These are phyloP conservation scores for Micrasema longulum DNA, from an alignment of 1,140 invertebrate species.

Conservation along the genomic window DNA sequence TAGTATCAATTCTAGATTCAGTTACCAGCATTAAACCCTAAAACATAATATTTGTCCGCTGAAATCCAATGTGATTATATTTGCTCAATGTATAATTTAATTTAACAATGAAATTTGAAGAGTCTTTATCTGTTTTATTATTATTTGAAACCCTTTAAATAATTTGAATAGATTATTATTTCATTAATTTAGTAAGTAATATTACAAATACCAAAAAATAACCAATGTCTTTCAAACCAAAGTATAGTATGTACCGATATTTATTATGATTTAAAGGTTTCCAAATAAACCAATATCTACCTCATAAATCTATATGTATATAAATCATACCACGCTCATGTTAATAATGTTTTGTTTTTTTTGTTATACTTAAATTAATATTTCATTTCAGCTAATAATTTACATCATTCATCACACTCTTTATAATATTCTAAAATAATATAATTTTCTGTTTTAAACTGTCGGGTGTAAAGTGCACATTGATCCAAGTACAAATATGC, in stretches of 20 bases:
- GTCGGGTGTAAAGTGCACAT: too few relatives aligned
- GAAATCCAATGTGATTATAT: conserved; percentile 11
- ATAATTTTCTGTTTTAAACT: conserved; percentile 13
- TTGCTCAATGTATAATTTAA: conserved; percentile 15
- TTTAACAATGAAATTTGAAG: neutral
- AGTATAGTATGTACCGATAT: neutral
- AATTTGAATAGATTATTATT: neutral
- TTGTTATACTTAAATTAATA: conserved; percentile 19
- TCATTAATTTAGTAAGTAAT: neutral
- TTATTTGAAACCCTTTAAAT: conserved; percentile 20
- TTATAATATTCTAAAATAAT: conserved; percentile 21
- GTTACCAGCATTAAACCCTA: too few relatives aligned
- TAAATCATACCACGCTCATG: neutral
- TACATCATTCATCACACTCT: conserved; percentile 18
- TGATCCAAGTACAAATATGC: too few relatives aligned
- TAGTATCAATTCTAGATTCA: too few relatives aligned
- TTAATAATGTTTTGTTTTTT: neutral
- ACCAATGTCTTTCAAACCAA: conserved; percentile 15
- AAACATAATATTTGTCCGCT: neutral
- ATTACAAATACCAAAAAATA: conserved; percentile 22
- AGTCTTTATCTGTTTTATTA: neutral
- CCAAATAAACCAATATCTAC: neutral
- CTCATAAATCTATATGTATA: neutral
- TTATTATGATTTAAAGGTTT: conserved; percentile 22
- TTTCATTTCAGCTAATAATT: conserved; percentile 26